These are phyloP conservation scores for Pocillopora damicornis DNA, from an alignment of 64 coral and sea anemone species.

Conservation along the genomic window DNA sequence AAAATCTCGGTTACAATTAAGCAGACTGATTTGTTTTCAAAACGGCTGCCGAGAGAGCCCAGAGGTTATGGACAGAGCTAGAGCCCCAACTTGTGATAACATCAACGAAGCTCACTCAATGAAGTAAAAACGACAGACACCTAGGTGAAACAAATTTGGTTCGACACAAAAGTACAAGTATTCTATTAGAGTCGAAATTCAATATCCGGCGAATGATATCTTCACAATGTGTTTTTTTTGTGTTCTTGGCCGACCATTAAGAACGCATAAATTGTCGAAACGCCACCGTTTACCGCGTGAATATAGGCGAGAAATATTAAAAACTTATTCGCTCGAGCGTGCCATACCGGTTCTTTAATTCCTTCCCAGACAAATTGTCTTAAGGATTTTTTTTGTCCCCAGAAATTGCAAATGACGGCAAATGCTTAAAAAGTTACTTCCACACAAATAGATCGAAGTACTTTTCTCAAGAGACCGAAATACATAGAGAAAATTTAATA, in stretches of 20 bases:
- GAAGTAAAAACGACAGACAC: neutral
- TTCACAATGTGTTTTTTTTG: neutral
- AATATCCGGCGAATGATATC: constrained; percentile 17
- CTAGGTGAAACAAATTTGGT: neutral
- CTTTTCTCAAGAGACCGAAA: neutral
- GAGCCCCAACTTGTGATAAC: neutral
- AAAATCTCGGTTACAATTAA: neutral
- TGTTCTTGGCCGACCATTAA: constrained; percentile 13
- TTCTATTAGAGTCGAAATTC: neutral
- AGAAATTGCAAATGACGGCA: neutral
- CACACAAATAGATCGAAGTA: neutral
- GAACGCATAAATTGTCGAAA: constrained; percentile 21
- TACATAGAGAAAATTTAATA: neutral
- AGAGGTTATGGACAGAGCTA: neutral
- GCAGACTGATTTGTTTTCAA: constrained; percentile 3
- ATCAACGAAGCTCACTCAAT: neutral
- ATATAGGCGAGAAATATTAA: constrained; percentile 27
- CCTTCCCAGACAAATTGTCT: neutral
- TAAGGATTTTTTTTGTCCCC: constrained; percentile 2
- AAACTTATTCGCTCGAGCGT: constrained; percentile 30
- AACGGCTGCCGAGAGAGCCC: neutral
- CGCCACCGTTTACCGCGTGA: constrained; percentile 34
- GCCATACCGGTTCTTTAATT: neutral
- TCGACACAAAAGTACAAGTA: neutral
- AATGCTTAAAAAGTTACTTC: neutral